These are phyloP conservation scores for Catharus minimus DNA, from an alignment of 2,113 vertebrate genomes.

Conservation along the genomic window DNA sequence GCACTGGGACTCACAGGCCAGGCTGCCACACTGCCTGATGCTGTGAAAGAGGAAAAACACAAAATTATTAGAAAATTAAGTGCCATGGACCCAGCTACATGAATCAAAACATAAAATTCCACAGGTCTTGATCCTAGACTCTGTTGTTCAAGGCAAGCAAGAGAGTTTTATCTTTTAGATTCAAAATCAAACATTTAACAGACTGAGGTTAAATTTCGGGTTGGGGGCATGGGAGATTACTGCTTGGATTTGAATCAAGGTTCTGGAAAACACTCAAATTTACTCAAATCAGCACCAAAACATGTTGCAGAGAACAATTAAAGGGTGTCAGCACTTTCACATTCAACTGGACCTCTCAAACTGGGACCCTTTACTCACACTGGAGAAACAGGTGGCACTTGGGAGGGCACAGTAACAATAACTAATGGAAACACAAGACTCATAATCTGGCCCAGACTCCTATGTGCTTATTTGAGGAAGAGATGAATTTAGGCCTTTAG, in stretches of 20 bases:
- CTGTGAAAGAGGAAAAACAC: neutral
- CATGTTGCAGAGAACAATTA: neutral
- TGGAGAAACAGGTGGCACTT: neutral
- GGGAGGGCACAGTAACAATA: neutral
- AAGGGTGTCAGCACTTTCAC: neutral
- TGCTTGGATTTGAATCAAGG: neutral
- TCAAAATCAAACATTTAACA: neutral
- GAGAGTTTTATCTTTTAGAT: neutral
- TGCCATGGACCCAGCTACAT: neutral
- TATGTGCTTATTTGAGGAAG: neutral
- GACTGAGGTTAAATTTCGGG: neutral
- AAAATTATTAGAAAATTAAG: neutral
- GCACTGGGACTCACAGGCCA: neutral
- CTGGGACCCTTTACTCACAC: neutral
- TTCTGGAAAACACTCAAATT: neutral
- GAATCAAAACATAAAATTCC: neutral
- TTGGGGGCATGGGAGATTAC: neutral
- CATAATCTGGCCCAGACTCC: neutral
- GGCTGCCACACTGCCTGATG: neutral
- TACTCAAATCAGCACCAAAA: neutral
- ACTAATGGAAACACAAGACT: neutral
- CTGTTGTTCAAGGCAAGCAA: neutral
- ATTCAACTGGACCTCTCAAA: neutral
- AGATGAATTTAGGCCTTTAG: neutral
- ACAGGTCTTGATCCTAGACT: neutral